A percentile compares a stretch with the other conserved stretches of the same genome.
Conservation (phyloP, 1,140 invertebrate genomes). For the Zaprionus kolodkinae region DNA sequence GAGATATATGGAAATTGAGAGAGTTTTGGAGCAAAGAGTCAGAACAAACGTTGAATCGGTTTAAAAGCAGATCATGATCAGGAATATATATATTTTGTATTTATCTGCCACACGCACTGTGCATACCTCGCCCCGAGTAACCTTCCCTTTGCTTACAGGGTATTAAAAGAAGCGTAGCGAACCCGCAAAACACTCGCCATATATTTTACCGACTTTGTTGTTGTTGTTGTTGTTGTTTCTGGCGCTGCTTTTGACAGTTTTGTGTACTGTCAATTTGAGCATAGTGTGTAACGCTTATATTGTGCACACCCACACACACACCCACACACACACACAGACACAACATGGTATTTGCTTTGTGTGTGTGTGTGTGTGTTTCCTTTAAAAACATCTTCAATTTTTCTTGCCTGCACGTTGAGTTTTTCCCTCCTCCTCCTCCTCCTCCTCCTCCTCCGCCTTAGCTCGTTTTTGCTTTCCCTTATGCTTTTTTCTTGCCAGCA, state of each 20-base stretch:
- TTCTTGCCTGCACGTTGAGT: slow-evolving; percentile 55
- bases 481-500: slow-evolving; percentile 8
- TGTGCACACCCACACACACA: slow-evolving; percentile 47
- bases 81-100: too few species aligned
- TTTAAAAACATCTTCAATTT: slow-evolving; percentile 82
- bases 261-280: slow-evolving; percentile 79
- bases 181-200: slow-evolving; percentile 43
- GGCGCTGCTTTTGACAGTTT: slow-evolving; percentile 75
- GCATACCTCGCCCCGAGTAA: neutral
- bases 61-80: too few species aligned
- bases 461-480: slow-evolving; percentile 19
- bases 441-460: too few species aligned
- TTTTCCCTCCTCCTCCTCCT: slow-evolving; percentile 19
- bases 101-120: too few species aligned
- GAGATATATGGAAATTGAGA: too few species aligned
- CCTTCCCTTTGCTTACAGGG: neutral
- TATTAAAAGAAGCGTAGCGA: slow-evolving; percentile 20
- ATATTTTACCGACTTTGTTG: slow-evolving; percentile 48
- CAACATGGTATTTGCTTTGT: slow-evolving; percentile 30
- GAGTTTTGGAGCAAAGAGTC: too few species aligned
- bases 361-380: slow-evolving; percentile 31
- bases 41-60: too few species aligned
- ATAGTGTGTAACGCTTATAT: slow-evolving; percentile 56
- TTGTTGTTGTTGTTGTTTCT: slow-evolving; percentile 35
- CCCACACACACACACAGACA: slow-evolving; percentile 41